Evolutionary conservation across 2,797 vertebrate species (phyloP).

Genomic region (Numenius phaeopus): DNA sequence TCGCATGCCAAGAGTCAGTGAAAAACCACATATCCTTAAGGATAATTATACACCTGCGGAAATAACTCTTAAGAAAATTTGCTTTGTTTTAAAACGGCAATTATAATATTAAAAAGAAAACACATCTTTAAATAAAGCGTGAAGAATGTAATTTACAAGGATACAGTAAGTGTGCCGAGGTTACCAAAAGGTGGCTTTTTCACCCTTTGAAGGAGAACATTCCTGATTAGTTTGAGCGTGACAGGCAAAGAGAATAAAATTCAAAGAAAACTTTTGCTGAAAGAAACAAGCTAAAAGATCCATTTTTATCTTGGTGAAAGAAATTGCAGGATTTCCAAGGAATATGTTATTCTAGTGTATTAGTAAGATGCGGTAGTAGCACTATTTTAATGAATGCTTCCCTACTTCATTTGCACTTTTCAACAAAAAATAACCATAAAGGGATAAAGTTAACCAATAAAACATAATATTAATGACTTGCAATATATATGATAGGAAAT

Average conservation of each 20-base stretch:
- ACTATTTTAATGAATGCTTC: background rate
- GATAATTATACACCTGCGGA: constrained; percentile 51
- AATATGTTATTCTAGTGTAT: background rate
- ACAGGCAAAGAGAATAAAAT: background rate
- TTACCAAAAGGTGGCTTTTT: background rate
- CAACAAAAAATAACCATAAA: background rate
- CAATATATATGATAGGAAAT: background rate
- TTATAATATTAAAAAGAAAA: constrained; percentile 33
- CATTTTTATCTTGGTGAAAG: background rate
- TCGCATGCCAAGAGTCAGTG: constrained; percentile 45
- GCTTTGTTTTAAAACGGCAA: constrained; percentile 10
- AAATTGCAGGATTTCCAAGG: background rate
- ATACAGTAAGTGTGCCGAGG: background rate
- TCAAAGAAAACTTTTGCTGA: background rate
- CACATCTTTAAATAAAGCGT: background rate
- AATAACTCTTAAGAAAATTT: constrained; percentile 25
- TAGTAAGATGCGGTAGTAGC: background rate
- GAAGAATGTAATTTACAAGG: constrained; percentile 34
- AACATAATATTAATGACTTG: background rate
- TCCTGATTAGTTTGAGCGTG: background rate
- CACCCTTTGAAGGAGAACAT: background rate
- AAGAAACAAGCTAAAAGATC: constrained; percentile 1
- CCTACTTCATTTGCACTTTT: background rate
- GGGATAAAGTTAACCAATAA: background rate
- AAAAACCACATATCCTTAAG: constrained; percentile 57